phyloP scores from a whole-genome alignment of 2,113 vertebrate species.

The Corythaeola cristata region DNA sequence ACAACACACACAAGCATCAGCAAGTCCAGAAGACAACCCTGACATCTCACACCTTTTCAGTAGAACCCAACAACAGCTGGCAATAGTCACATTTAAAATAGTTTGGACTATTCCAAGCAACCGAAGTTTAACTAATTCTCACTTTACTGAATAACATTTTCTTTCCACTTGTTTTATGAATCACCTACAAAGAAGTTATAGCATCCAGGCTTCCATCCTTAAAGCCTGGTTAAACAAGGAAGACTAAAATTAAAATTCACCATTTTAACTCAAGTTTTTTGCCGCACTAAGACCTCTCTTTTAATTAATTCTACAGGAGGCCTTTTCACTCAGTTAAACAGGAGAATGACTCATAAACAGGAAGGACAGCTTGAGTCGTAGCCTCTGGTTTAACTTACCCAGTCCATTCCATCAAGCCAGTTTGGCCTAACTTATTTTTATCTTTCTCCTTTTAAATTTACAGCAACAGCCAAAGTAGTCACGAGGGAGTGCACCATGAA shows the following conservation, averaged over 20 bases:
- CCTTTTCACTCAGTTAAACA: neutral
- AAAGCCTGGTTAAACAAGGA: neutral
- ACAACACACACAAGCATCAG: neutral
- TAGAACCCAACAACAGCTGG: neutral
- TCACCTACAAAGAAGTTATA: neutral
- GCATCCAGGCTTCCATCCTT: neutral
- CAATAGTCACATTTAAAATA: neutral
- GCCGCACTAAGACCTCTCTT: neutral
- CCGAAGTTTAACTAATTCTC: neutral
- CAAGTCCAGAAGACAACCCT: neutral
- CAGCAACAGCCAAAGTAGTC: neutral
- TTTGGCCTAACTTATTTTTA: constrained; percentile 8
- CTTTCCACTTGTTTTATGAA: neutral
- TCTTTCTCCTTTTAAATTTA: neutral
- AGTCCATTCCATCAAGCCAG: neutral
- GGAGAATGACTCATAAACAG: constrained; percentile 21
- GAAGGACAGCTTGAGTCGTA: neutral
- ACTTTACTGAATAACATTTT: neutral
- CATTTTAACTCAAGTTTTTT: neutral
- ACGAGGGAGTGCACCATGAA: neutral
- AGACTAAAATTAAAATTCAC: neutral
- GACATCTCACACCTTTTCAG: neutral
- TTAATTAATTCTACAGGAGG: constrained; percentile 43
- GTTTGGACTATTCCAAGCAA: neutral
- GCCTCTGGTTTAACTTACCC: neutral